Base-by-base conservation (phyloP, 2,797 vertebrate genomes). In the Acanthurus leucopareius region DNA sequence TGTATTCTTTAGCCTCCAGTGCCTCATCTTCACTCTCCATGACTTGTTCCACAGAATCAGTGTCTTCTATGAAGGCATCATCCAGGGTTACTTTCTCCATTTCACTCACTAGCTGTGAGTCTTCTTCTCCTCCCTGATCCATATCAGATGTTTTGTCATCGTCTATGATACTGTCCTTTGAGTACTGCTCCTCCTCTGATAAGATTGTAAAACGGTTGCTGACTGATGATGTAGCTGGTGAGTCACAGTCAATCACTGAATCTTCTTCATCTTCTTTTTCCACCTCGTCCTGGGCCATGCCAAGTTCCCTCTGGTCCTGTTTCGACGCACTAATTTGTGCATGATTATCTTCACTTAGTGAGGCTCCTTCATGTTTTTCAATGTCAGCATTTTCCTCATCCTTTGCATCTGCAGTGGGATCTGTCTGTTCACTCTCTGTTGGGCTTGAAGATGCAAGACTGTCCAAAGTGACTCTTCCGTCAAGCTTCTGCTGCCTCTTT, bases 401-500 rank as follows among this genome's bases (percentile, higher is more conserved):
- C 73, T 93, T 81, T 68, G 61, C 7, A 20, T 89, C 77, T 38
- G 65, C 47, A 69, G 91, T 7, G 58, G 56, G 80, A 42, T 87
- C 83, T 0, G 64, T 80, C 63, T 69, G 79, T 1, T 75, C 25
- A 47, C 73, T 54, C 56, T 89, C 85, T 60, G 91, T 80, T 35
- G 73, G 53, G 77, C 89, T 86, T 7, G 82, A 75, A 78, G 93
- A 89, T 22, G 83, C 6, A 25, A 93, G 52, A 68, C 62, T 89
- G 28, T 94, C 88, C 78, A 93, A 90, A 76, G 95, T 88, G 10
- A 93, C 48, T 88, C 95, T 97, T 61, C 89, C 90, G 32, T 96
- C 96, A 68, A 95, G 47, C 82, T 97, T 99, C 74, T 98, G 96
- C 86, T 97, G 97, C 40, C 93, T 94, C 79, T 96, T 96, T 80